phyloP scores from a whole-genome alignment of 2,888 invertebrate species.

The Agonopterix heracliana region DNA sequence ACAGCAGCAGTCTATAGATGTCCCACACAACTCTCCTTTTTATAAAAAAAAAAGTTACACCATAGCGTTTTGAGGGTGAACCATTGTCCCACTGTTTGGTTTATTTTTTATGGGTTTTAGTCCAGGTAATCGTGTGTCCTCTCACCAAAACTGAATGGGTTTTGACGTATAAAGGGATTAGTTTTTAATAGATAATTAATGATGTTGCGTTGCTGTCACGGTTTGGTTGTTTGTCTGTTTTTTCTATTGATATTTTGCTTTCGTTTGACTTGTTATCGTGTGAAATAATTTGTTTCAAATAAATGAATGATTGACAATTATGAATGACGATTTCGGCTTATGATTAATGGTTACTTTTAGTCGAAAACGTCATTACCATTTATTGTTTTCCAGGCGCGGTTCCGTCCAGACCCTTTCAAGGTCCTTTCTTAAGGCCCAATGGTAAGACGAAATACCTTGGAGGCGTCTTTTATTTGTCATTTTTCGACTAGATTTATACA shows the following conservation, averaged over 20 bases:
- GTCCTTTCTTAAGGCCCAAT: too few relatives aligned
- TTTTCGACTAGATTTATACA: too few relatives aligned
- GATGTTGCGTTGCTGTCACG: conserved; percentile 42
- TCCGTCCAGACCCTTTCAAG: too few relatives aligned
- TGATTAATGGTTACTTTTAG: too few relatives aligned
- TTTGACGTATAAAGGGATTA: conserved; percentile 73
- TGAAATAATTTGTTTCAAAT: conserved; percentile 1
- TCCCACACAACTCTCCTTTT: too few relatives aligned
- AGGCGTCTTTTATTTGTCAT: too few relatives aligned
- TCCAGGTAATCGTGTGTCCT: conserved; percentile 70
- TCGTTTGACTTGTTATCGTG: conserved; percentile 18
- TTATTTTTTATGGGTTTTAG: conserved; percentile 63
- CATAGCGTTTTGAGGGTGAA: conserved; percentile 39
- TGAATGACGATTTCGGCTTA: too few relatives aligned
- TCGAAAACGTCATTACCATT: too few relatives aligned
- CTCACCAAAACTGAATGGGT: conserved; percentile 53
- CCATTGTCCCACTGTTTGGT: conserved; percentile 52
- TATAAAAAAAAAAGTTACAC: too few relatives aligned
- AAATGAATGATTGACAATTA: background rate
- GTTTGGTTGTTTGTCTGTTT: conserved; percentile 26
- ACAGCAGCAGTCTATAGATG: too few relatives aligned
- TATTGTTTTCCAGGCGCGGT: too few relatives aligned
- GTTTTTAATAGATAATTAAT: conserved; percentile 73
- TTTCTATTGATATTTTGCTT: conserved; percentile 24
- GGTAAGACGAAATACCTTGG: too few relatives aligned